Percentiles rank a stretch among this genome's conserved stretches.
Conservation (phyloP, 2,113 vertebrate genomes). For the Paracanthobrama guichenoti region DNA sequence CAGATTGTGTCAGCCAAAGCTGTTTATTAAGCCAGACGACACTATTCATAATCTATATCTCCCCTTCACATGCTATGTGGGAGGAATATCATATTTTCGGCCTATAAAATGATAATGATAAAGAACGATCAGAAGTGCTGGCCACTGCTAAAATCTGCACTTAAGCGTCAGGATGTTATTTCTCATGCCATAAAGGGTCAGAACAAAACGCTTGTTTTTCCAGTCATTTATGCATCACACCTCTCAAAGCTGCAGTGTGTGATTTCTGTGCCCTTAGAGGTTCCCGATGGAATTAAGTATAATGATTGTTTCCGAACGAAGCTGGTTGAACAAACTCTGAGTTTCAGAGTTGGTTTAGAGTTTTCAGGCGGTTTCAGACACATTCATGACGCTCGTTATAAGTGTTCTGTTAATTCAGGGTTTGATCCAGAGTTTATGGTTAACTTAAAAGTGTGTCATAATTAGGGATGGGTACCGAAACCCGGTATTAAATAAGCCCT, state of each 20-base stretch:
- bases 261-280: background rate
- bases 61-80: constrained; percentile 33
- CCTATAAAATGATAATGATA: constrained; percentile 58
- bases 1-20: constrained; percentile 56
- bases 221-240: background rate
- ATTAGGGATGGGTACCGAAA: too few relatives aligned
- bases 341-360: too few relatives aligned
- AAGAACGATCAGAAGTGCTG: constrained; percentile 52
- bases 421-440: too few relatives aligned
- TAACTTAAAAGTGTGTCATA: too few relatives aligned
- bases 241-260: background rate
- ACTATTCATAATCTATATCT: constrained; percentile 62
- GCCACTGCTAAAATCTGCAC: constrained; percentile 25
- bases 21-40: constrained; percentile 60
- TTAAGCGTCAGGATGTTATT: constrained; percentile 12
- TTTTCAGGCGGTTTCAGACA: too few relatives aligned
- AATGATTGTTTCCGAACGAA: background rate
- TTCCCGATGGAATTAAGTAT: background rate
- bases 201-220: background rate
- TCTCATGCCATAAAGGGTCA: constrained; percentile 29
- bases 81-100: constrained; percentile 53
- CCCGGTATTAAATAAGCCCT: too few relatives aligned
- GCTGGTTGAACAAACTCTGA: too few relatives aligned
- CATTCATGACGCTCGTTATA: too few relatives aligned
- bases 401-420: too few relatives aligned